A percentile compares a stretch with the other conserved stretches of the same genome.
Evolutionary conservation across 2,888 invertebrate genomes (phyloP).

Genomic region (Quadroppia sp.): DNA sequence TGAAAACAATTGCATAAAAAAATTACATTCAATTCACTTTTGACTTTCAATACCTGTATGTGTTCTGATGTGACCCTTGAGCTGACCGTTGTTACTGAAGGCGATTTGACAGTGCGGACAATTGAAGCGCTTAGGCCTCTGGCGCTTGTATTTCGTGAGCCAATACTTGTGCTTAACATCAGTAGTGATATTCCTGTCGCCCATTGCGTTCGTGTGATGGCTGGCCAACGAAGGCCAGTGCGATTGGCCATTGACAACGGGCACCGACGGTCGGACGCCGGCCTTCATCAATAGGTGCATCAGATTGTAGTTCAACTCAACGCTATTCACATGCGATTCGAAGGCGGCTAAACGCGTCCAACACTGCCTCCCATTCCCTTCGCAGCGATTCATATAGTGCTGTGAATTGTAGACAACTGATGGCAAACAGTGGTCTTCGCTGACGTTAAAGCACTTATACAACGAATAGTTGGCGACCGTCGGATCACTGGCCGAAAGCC

Average conservation of each 20-base stretch:
- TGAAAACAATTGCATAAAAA: too few species aligned
- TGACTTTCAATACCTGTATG: slow-evolving; percentile 77
- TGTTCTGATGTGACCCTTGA: slow-evolving; percentile 81
- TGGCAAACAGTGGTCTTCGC: background rate
- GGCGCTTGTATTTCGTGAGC: slow-evolving; percentile 43
- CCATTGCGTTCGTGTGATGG: background rate
- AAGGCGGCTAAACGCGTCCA: background rate
- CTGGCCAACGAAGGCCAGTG: too few species aligned
- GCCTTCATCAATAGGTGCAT: background rate
- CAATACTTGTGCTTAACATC: slow-evolving; percentile 5
- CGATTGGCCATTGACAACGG: background rate
- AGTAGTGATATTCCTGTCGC: background rate
- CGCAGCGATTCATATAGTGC: background rate
- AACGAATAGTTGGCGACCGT: background rate
- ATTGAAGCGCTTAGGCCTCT: slow-evolving; percentile 54
- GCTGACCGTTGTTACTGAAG: slow-evolving; percentile 88
- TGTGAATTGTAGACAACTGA: background rate
- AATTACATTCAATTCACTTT: too few species aligned
- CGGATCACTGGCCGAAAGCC: background rate
- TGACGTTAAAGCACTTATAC: background rate
- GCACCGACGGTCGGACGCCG: too few species aligned
- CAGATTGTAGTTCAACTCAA: background rate
- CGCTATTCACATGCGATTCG: background rate
- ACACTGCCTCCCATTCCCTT: background rate
- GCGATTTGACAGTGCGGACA: slow-evolving; percentile 75